phyloP scores from a whole-genome alignment of 2,797 vertebrate genomes.

The Pseudopleuronectes americanus region DNA sequence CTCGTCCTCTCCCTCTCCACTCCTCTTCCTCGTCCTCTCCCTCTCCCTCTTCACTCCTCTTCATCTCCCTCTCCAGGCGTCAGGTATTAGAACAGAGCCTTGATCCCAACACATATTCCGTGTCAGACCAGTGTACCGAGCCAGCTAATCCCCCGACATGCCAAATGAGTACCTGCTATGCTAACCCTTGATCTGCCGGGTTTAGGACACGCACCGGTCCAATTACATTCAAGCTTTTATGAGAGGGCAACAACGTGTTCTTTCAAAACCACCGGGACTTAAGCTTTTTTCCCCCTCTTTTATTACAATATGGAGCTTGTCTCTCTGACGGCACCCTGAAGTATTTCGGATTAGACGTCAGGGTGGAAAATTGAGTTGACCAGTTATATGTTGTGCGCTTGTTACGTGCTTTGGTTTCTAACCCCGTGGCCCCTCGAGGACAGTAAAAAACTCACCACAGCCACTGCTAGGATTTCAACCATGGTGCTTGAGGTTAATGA shows the following conservation, averaged over 20 bases:
- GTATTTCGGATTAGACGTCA: conserved; percentile 66
- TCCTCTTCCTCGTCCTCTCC: conserved; percentile 2
- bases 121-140: conserved; percentile 39
- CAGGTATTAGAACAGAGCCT: conserved; percentile 53
- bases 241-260: conserved; percentile 68
- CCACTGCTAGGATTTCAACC: conserved; percentile 66
- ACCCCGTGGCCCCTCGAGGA: conserved; percentile 64
- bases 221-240: conserved; percentile 70
- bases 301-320: conserved; percentile 70
- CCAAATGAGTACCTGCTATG: conserved; percentile 74
- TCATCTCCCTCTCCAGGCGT: conserved; percentile 6
- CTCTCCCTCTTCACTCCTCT: conserved; percentile 9
- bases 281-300: conserved; percentile 59
- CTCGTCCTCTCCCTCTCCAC: neutral
- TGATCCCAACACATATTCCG: conserved; percentile 58
- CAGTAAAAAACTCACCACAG: conserved; percentile 71
- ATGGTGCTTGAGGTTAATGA: conserved; percentile 59
- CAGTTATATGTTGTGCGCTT: conserved; percentile 60
- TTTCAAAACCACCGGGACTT: conserved; percentile 68
- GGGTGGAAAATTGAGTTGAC: conserved; percentile 63
- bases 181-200: conserved; percentile 76
- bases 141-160: conserved; percentile 70
- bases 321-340: conserved; percentile 56
- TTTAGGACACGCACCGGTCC: conserved; percentile 57
- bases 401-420: conserved; percentile 63